A percentile compares a stretch with the other conserved stretches of the same genome.
These are phyloP conservation scores for Labeo rohita DNA, from an alignment of 2,113 vertebrate species.

Conservation along the genomic window DNA sequence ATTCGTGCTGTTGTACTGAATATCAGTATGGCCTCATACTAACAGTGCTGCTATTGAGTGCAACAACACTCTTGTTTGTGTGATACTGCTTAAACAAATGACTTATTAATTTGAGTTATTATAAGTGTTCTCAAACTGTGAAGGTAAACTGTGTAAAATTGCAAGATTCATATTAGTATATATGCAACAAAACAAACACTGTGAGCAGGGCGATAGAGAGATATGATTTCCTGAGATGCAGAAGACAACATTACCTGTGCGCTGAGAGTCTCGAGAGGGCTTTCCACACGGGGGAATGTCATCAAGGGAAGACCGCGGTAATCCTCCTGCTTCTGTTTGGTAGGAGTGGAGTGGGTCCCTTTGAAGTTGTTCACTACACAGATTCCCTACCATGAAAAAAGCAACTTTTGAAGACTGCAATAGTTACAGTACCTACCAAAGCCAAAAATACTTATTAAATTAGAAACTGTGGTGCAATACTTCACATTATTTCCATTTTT, in stretches of 20 bases:
- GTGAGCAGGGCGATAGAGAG: not conserved
- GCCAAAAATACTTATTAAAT: not conserved
- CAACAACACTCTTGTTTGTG: not conserved
- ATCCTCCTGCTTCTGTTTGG: slow-evolving; percentile 91
- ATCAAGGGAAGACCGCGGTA: slow-evolving; percentile 90
- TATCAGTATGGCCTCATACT: not conserved
- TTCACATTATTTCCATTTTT: not conserved
- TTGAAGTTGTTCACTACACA: slow-evolving; percentile 98
- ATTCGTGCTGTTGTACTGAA: not conserved
- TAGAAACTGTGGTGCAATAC: not conserved
- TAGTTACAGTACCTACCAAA: not conserved
- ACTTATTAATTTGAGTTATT: not conserved
- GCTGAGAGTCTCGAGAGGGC: slow-evolving; percentile 95
- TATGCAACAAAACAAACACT: not conserved
- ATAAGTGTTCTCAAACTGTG: not conserved
- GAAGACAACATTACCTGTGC: slow-evolving; percentile 85
- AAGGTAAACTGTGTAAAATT: not conserved
- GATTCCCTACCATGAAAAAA: slow-evolving; percentile 79
- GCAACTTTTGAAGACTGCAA: not conserved
- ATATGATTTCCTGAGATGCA: not conserved
- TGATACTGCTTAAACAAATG: not conserved
- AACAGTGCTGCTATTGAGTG: not conserved
- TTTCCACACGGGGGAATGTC: slow-evolving; percentile 97
- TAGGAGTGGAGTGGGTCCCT: slow-evolving; percentile 81
- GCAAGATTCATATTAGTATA: not conserved